Base-by-base conservation (phyloP, 2,888 invertebrate species). In the Thysanoteuthis rhombus region DNA sequence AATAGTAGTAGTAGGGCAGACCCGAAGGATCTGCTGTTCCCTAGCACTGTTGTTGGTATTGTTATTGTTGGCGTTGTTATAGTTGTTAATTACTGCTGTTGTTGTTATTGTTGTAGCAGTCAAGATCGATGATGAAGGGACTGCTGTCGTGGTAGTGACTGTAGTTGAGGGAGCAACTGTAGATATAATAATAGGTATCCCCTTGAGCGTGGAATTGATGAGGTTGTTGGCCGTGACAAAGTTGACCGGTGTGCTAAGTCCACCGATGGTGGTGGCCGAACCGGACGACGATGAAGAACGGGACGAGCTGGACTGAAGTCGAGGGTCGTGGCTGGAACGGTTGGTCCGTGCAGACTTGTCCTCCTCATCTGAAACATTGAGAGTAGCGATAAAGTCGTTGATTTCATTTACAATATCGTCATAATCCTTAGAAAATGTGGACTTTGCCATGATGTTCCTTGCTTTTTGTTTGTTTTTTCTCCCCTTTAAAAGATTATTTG, bases 391-490 rank as follows among this genome's bases (percentile, higher is more conserved):
- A 94, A 96, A 96, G 94, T 96, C 96, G 95, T 96, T 96, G 90
- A 96, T 96, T 94, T 96, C 96, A 94, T 96, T 96, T 28, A 96
- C 96, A 93, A 96, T 96, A 92, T 95, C 96, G 58, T 95, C 95
- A 94, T 96, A 96, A 94, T 96, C 96, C 93, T 95, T 96, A 5
- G 96, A 95, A 93, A 95, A 95, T 93, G 95, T 96, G 28, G 95
- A 95, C 93, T 95, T 95, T 8, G 32, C 93, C 93, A 93, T 93
- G 6, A 12, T 95, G 94, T 94, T 89, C 75, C 39, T 58, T 52
- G 6, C 25, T 25, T 25, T 25, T 52, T 52, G 16, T 47, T 47
- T 92, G 1, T 40, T 75, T 39, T 52, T 40, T 40, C 52, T 36
- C n/a, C 19, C 52, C 47, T 8, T 58, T 52, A 28, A 22, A 58